phyloP scores from a whole-genome alignment of 2,797 vertebrate species.

The Eutrigla gurnardus region DNA sequence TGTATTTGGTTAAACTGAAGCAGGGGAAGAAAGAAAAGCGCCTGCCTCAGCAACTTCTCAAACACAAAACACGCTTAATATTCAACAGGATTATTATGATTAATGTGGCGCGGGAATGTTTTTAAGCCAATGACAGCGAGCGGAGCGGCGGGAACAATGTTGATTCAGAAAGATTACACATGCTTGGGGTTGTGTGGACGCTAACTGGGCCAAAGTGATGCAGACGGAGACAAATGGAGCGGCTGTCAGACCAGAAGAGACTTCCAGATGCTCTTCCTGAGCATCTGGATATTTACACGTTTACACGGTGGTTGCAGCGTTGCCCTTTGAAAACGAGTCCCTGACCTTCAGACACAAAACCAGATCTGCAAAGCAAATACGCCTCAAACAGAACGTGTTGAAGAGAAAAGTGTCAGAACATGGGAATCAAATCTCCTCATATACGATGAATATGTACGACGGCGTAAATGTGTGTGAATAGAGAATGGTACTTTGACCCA shows the following conservation, averaged over 20 bases:
- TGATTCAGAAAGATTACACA: slow-evolving; percentile 64
- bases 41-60: slow-evolving; percentile 60
- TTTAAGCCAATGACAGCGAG: slow-evolving; percentile 60
- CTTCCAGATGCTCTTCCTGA: slow-evolving; percentile 56
- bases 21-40: slow-evolving; percentile 26
- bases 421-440: too few relatives aligned
- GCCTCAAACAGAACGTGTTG: background rate
- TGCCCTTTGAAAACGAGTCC: slow-evolving; percentile 3
- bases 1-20: slow-evolving; percentile 41
- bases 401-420: background rate
- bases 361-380: slow-evolving; percentile 1
- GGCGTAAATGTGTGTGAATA: too few relatives aligned
- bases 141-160: slow-evolving; percentile 35
- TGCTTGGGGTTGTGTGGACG: slow-evolving; percentile 37
- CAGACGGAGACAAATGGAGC: slow-evolving; percentile 54
- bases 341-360: slow-evolving; percentile 4
- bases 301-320: background rate
- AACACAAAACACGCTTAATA: slow-evolving; percentile 52
- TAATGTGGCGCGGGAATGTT: slow-evolving; percentile 61
- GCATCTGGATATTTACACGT: slow-evolving; percentile 1
- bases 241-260: slow-evolving; percentile 41
- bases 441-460: too few relatives aligned
- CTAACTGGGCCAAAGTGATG: slow-evolving; percentile 56
- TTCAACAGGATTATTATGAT: slow-evolving; percentile 72
- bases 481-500: background rate